These are phyloP conservation scores for Drosophila nigricruria DNA, from an alignment of 2,888 invertebrate genomes.

Conservation along the genomic window DNA sequence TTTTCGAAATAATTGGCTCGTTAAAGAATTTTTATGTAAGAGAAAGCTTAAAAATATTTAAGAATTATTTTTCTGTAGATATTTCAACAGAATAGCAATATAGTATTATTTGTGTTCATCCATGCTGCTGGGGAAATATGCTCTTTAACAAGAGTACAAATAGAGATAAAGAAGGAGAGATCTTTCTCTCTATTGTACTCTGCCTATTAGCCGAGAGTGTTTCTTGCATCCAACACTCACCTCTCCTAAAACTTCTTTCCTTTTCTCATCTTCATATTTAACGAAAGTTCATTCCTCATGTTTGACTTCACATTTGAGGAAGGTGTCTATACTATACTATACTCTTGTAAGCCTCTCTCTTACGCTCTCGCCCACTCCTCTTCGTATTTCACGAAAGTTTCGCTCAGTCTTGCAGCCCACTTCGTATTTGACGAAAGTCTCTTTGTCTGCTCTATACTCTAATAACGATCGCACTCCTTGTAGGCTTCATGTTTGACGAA, in stretches of 20 bases:
- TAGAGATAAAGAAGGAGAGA: no score
- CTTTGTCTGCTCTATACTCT: no score
- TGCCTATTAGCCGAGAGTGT: no score
- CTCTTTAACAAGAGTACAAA: no score
- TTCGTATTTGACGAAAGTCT: not conserved
- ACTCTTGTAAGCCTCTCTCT: not conserved
- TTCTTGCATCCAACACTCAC: no score
- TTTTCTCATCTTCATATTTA: not conserved
- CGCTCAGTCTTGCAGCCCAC: not conserved
- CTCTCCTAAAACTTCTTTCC: not conserved
- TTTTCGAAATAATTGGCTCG: constrained; percentile 29
- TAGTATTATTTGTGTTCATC: no score
- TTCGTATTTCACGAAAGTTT: no score
- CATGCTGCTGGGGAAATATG: no score
- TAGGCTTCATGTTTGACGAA: not conserved
- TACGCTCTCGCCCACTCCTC: not conserved
- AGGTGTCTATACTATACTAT: no score
- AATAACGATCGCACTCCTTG: no score
- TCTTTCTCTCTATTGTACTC: no score
- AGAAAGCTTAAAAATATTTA: not conserved
- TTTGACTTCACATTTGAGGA: not conserved
- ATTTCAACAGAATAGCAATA: not conserved
- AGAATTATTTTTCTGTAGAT: not conserved
- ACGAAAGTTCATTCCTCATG: not conserved
- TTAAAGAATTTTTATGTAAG: not conserved